A percentile compares a stretch with the other conserved stretches of the same genome.
Conservation (phyloP, 1,140 invertebrate genomes). For the Pseudomyrmex dendroicus region DNA sequence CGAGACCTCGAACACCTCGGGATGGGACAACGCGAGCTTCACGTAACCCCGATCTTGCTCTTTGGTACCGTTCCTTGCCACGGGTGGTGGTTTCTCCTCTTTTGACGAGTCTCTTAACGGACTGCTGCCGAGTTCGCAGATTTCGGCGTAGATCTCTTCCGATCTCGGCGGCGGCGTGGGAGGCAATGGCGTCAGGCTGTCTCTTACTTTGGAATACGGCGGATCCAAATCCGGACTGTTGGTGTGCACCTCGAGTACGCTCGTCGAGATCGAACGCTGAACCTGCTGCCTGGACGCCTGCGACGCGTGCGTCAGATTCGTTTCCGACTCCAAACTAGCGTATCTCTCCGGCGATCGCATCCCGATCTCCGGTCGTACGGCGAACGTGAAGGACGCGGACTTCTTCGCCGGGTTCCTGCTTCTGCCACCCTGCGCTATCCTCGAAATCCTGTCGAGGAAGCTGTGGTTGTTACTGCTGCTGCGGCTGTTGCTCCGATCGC, state of each 20-base stretch:
- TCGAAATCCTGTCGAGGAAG: conserved; percentile 81
- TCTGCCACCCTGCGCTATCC: conserved; percentile 81
- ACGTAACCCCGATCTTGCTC: conserved; percentile 80
- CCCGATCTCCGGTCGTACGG: conserved; percentile 81
- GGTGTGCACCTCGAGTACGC: conserved; percentile 79
- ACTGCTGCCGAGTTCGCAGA: conserved; percentile 75
- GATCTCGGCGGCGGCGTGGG: conserved; percentile 75
- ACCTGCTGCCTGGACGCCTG: conserved; percentile 76
- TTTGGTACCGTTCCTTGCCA: conserved; percentile 62
- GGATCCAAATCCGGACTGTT: conserved; percentile 77
- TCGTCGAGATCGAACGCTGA: conserved; percentile 83
- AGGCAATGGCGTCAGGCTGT: conserved; percentile 81
- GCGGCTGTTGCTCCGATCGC: conserved; percentile 79
- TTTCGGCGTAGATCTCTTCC: conserved; percentile 83
- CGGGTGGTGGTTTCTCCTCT: conserved; percentile 71
- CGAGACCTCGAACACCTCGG: conserved; percentile 74
- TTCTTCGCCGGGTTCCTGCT: conserved; percentile 83
- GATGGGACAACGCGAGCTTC: conserved; percentile 76
- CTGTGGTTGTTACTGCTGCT: conserved; percentile 69
- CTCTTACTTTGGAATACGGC: conserved; percentile 83
- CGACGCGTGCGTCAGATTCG: conserved; percentile 73
- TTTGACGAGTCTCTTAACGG: conserved; percentile 63
- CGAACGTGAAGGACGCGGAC: conserved; percentile 83
- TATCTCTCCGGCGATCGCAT: conserved; percentile 82
- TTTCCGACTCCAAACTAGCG: conserved; percentile 82